Percentiles rank a stretch among this genome's conserved stretches.
Conservation (phyloP, 2,888 invertebrate species). For the Tetranychus piercei region DNA sequence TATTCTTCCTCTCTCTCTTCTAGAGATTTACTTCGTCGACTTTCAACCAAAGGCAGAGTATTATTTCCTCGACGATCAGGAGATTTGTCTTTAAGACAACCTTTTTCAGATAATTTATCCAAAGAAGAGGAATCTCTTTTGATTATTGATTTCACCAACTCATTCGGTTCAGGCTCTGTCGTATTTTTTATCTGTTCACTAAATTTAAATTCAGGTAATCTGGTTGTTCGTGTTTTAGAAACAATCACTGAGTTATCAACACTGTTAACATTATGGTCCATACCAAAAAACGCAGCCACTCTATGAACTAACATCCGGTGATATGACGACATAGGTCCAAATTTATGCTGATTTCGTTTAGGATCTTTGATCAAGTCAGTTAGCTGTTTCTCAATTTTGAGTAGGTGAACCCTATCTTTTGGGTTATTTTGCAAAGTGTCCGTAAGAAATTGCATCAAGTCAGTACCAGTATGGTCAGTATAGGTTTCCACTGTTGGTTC, state of each 20-base stretch:
- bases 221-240: slow-evolving; percentile 48
- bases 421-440: slow-evolving; percentile 75
- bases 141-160: slow-evolving; percentile 55
- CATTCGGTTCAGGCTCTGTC: slow-evolving; percentile 40
- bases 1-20: slow-evolving; percentile 82
- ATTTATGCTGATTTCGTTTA: slow-evolving; percentile 48
- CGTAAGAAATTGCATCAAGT: slow-evolving; percentile 67
- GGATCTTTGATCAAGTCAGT: slow-evolving; percentile 61
- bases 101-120: slow-evolving; percentile 41
- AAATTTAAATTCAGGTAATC: slow-evolving; percentile 51
- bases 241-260: slow-evolving; percentile 55
- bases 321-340: slow-evolving; percentile 83
- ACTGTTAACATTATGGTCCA: slow-evolving; percentile 80
- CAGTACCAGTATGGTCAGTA: slow-evolving; percentile 40
- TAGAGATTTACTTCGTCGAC: slow-evolving; percentile 58
- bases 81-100: slow-evolving; percentile 24
- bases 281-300: slow-evolving; percentile 75
- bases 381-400: slow-evolving; percentile 72
- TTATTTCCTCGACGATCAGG: slow-evolving; percentile 40
- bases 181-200: slow-evolving; percentile 50
- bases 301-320: slow-evolving; percentile 89
- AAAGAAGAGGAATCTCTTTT: slow-evolving; percentile 62
- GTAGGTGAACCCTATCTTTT: slow-evolving; percentile 62
- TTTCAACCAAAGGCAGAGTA: slow-evolving; percentile 36
- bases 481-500: not conserved